Evolutionary conservation across 2,797 vertebrate species (phyloP), one percentile per base, ranked within the genome.

Genomic region (Trematomus bernacchii): DNA sequence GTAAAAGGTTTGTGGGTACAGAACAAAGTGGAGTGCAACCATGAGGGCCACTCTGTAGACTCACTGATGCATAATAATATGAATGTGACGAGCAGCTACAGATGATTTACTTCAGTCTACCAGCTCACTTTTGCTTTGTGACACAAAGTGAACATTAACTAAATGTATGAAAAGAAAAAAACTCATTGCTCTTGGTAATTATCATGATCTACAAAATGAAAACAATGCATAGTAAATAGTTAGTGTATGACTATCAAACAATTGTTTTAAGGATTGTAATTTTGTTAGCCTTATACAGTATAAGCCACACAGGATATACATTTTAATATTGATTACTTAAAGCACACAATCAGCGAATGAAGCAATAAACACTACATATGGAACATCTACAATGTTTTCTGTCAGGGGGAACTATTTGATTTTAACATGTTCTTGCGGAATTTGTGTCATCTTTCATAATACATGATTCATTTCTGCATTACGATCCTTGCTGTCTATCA

Each of bases 401-500:
- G 14, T 16, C 19, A 46, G 19, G 23, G 47, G 14, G 7, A 59
- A 60, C 74, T 18, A 60, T 10, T n/a, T 16, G 5, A 54, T 14
- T 51, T 11, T 53, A 15, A 55, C 37, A 13, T 44, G 48, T 9
- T 52, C 33, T 47, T 70, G 7, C 44, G 64, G 13, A 57, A 11
- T 19, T 48, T 52, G 9, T 23, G 12, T 66, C 54, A 15, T 10
- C 6, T 77, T 76, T 37, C 33, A 54, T 46, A 44, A 27, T 50
- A 30, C 21, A 52, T 52, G 71, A 16, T 62, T 44, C 44, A 43
- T 23, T 10, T 13, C 18, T 51, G 14, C 4, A 62, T 76, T 57
- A 6, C 19, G 10, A 42, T 52, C 6, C 62, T 59, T 60, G 44
- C 47, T 3, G 19, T 46, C 71, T 15, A 43, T 30, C 27, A 27